phyloP scores from a whole-genome alignment of 1,140 invertebrate genomes.

The Lordiphosa clarofinis region DNA sequence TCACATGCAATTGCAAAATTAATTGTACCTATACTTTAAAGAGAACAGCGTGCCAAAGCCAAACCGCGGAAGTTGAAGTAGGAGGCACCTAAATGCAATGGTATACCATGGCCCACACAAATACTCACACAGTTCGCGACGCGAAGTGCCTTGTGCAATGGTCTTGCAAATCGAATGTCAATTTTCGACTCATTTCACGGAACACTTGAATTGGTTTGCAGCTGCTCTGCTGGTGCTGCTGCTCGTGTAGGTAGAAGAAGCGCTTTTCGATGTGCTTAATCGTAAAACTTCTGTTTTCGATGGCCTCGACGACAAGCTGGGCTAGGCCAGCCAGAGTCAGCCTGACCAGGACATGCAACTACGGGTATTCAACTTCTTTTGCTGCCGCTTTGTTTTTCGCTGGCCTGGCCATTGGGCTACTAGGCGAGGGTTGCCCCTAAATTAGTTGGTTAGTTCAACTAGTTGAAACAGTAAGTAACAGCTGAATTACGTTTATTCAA shows the following conservation, averaged over 20 bases:
- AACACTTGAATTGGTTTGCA: conserved; percentile 73
- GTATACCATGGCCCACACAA: conserved; percentile 2
- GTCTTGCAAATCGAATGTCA: conserved; percentile 78
- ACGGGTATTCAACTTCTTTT: background rate
- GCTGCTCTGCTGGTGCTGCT: background rate
- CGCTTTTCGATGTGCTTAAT: conserved; percentile 47
- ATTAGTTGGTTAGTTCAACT: no score
- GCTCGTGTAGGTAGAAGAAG: background rate
- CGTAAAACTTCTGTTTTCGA: conserved; percentile 49
- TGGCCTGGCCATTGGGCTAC: conserved; percentile 10
- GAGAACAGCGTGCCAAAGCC: conserved; percentile 15
- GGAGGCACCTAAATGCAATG: conserved; percentile 3
- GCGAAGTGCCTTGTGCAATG: conserved; percentile 57
- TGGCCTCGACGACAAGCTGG: conserved; percentile 42
- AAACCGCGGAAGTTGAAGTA: conserved; percentile 10
- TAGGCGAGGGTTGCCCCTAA: conserved; percentile 16
- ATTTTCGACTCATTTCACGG: conserved; percentile 79
- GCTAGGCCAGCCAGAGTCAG: background rate
- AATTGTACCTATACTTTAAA: conserved; percentile 28
- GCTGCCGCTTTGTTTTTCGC: conserved; percentile 10
- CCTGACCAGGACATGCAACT: background rate
- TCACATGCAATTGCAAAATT: conserved; percentile 54
- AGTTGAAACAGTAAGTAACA: no score
- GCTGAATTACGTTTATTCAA: no score
- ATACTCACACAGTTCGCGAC: conserved; percentile 10